A percentile compares a stretch with the other conserved stretches of the same genome.
Conservation (phyloP, 2,113 vertebrate species). For the Camelus bactrianus region DNA sequence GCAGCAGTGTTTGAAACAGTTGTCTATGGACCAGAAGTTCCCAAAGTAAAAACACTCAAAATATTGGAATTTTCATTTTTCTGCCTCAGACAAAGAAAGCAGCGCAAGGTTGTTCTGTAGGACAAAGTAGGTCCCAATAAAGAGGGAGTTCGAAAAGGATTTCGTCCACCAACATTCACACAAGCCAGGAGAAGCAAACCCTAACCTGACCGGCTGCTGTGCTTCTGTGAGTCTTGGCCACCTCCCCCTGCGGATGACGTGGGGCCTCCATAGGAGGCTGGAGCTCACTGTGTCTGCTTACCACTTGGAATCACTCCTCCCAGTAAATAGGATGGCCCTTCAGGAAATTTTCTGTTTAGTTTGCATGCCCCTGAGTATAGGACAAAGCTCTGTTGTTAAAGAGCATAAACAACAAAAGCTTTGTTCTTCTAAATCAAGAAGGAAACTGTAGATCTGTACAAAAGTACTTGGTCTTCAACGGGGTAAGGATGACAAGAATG, state of each 20-base stretch:
- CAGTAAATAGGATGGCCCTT: conserved; percentile 22
- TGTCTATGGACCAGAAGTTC: background rate
- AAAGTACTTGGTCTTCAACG: conserved; percentile 51
- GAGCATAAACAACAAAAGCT: conserved; percentile 62
- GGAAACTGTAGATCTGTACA: conserved; percentile 49
- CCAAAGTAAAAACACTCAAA: conserved; percentile 13
- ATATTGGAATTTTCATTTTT: conserved; percentile 39
- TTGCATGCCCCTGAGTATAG: conserved; percentile 29
- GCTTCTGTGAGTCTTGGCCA: background rate
- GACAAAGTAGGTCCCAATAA: background rate
- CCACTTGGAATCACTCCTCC: conserved; percentile 29
- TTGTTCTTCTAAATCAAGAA: conserved; percentile 71
- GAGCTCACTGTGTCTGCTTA: conserved; percentile 1
- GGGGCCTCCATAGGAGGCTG: conserved; percentile 15
- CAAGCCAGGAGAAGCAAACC: background rate
- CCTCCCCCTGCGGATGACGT: background rate
- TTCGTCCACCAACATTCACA: background rate
- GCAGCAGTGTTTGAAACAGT: background rate
- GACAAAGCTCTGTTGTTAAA: conserved; percentile 77
- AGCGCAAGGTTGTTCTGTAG: background rate
- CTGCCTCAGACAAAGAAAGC: background rate
- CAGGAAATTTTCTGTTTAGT: conserved; percentile 65
- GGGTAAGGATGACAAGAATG: conserved; percentile 58
- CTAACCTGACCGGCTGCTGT: background rate
- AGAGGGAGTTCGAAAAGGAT: background rate